These are phyloP conservation scores for Cenopis cana DNA, from an alignment of 2,888 invertebrate genomes.

Conservation along the genomic window DNA sequence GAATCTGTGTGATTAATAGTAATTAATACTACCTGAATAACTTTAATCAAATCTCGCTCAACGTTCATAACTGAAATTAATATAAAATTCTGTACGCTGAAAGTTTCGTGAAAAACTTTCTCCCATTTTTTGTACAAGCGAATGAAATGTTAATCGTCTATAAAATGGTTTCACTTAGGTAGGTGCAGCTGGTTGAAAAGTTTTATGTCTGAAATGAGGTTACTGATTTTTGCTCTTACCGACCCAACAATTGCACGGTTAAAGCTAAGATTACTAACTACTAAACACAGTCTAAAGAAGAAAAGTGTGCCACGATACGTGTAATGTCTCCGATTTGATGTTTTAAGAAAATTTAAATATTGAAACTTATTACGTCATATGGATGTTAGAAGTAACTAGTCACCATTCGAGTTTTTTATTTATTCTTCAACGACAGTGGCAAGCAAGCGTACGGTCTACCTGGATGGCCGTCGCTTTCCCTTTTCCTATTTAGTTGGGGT, in stretches of 20 bases:
- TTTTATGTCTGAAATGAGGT: slow-evolving; percentile 10
- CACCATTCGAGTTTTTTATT: too few species aligned
- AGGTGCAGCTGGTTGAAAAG: slow-evolving; percentile 6
- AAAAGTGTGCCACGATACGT: neutral
- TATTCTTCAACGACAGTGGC: too few species aligned
- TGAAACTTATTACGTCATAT: too few species aligned
- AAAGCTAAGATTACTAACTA: neutral
- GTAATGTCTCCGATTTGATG: too few species aligned
- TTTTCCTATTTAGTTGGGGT: too few species aligned
- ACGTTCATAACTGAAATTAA: slow-evolving; percentile 37
- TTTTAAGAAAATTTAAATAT: too few species aligned
- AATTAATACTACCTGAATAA: slow-evolving; percentile 7
- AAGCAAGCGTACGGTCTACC: too few species aligned
- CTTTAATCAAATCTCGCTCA: slow-evolving; percentile 36
- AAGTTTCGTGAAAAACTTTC: slow-evolving; percentile 39
- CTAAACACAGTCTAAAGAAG: neutral
- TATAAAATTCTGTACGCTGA: slow-evolving; percentile 34
- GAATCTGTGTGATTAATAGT: neutral
- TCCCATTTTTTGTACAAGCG: slow-evolving; percentile 31
- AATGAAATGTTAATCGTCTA: slow-evolving; percentile 36
- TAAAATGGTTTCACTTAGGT: slow-evolving; percentile 34
- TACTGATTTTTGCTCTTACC: slow-evolving; percentile 1
- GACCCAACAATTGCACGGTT: neutral
- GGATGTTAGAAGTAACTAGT: too few species aligned
- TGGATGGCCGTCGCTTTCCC: too few species aligned